phyloP scores from a whole-genome alignment of 92 coral and sea anemone species.

The Parazoanthus darwini region DNA sequence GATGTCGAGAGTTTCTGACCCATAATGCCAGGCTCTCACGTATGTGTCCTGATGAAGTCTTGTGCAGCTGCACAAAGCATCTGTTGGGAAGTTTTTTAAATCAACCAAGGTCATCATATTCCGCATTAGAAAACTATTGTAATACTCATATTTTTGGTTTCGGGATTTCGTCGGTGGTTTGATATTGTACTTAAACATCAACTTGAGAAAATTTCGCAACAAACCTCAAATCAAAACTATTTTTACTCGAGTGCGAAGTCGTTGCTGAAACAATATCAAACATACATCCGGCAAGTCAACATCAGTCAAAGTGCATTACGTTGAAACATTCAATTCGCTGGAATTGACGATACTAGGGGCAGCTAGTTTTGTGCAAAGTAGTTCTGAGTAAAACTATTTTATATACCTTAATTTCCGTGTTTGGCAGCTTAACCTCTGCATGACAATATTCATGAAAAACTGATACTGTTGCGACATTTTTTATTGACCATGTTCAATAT shows the following conservation, averaged over 20 bases:
- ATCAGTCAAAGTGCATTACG: no score
- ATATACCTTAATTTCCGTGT: neutral
- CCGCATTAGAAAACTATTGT: neutral
- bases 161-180: no score
- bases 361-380: neutral
- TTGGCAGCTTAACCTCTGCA: neutral
- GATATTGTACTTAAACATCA: neutral
- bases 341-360: neutral
- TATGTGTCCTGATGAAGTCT: neutral
- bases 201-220: neutral
- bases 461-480: neutral
- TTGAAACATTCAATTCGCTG: neutral
- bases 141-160: neutral
- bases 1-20: slow-evolving; percentile 28
- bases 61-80: neutral
- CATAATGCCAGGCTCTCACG: neutral
- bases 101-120: neutral
- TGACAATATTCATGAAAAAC: neutral
- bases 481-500: neutral
- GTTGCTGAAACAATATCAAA: neutral
- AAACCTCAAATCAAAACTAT: neutral
- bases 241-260: neutral
- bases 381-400: neutral
- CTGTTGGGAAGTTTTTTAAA: neutral
- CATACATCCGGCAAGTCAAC: neutral